phyloP scores from a whole-genome alignment of 2,797 vertebrate genomes.

The Perodicticus potto region DNA sequence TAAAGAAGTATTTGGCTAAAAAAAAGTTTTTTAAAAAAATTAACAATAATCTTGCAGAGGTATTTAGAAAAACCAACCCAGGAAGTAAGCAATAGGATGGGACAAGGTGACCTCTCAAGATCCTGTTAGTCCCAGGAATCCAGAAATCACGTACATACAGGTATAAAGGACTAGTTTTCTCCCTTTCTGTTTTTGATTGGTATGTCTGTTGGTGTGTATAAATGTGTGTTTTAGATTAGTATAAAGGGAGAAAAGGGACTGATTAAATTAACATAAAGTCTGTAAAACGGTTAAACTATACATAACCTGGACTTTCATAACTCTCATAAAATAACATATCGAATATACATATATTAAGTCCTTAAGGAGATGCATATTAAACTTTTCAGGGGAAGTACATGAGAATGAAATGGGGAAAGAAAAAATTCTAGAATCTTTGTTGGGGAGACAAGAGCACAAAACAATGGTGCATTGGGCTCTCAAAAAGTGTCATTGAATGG shows the following conservation, averaged over 20 bases:
- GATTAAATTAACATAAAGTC: slow-evolving; percentile 13
- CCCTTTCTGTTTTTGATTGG: background rate
- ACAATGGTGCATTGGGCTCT: background rate
- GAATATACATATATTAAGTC: background rate
- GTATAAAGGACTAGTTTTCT: background rate
- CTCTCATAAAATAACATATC: slow-evolving; percentile 6
- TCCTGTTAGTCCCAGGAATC: background rate
- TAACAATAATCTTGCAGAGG: background rate
- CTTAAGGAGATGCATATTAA: background rate
- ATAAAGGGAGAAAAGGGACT: background rate
- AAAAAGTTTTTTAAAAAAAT: background rate
- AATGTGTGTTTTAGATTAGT: too few relatives aligned
- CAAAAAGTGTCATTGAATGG: slow-evolving; percentile 13
- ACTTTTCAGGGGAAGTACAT: background rate
- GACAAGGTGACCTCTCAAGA: background rate
- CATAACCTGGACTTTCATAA: background rate
- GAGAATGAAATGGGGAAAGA: background rate
- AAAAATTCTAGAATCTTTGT: background rate
- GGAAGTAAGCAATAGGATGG: background rate
- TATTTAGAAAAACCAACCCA: background rate
- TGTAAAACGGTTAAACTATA: background rate
- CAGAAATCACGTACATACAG: background rate
- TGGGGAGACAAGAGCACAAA: background rate
- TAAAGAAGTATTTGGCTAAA: background rate
- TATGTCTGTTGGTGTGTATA: too few relatives aligned